These are phyloP conservation scores for Montipora cactus DNA, from an alignment of 64 coral and sea anemone genomes.

Conservation along the genomic window DNA sequence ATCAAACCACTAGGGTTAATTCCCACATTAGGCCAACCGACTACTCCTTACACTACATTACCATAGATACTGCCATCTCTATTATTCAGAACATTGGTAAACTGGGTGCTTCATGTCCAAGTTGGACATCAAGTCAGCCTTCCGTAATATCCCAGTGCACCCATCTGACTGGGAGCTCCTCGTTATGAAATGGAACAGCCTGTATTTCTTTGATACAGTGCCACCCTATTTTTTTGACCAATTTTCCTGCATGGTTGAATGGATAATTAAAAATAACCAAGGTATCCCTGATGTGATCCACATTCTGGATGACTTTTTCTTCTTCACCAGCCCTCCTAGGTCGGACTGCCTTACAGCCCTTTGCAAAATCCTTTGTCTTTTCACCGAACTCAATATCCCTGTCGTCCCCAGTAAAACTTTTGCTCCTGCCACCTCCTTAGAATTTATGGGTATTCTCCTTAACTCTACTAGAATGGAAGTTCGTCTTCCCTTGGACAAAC, in stretches of 20 bases:
- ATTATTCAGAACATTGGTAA: no score
- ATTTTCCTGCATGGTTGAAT: neutral
- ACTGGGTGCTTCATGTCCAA: neutral
- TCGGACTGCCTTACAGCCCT: neutral
- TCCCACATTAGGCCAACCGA: neutral
- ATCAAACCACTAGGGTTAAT: no score
- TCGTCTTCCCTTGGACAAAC: neutral
- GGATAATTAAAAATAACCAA: neutral
- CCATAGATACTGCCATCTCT: no score
- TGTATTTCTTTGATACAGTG: neutral
- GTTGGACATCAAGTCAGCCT: no score
- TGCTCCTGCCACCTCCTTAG: no score
- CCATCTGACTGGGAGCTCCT: no score
- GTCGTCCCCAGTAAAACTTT: neutral
- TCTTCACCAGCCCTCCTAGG: neutral
- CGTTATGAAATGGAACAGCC: no score
- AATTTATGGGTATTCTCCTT: no score
- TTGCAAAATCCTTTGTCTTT: no score
- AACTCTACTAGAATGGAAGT: neutral
- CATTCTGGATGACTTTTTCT: conserved; percentile 34
- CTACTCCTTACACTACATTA: no score
- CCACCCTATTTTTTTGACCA: neutral
- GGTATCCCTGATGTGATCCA: neutral
- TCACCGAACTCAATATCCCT: neutral
- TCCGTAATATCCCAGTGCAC: no score